These are phyloP conservation scores for Poecilia picta DNA, from an alignment of 2,797 vertebrate species.

Conservation along the genomic window DNA sequence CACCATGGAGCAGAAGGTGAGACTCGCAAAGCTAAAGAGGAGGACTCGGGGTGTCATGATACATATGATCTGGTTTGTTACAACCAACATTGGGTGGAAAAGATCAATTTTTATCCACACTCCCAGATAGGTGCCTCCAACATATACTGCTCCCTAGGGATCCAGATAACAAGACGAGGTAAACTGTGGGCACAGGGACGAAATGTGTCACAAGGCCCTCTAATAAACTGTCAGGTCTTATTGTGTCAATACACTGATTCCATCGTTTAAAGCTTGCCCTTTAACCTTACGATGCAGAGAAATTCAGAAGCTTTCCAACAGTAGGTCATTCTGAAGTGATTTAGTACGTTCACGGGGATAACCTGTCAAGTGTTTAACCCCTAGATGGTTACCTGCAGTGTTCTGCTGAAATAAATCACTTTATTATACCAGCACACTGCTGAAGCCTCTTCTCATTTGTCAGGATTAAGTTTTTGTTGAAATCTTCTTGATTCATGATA, in stretches of 20 bases:
- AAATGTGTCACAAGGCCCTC: conserved; percentile 78
- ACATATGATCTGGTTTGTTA: conserved; percentile 34
- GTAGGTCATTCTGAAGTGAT: conserved; percentile 78
- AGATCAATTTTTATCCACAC: conserved; percentile 73
- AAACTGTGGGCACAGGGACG: conserved; percentile 73
- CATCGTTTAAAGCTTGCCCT: conserved; percentile 80
- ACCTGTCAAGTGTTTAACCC: conserved; percentile 72
- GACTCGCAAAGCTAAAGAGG: conserved; percentile 27
- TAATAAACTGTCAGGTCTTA: conserved; percentile 88
- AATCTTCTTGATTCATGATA: conserved; percentile 70
- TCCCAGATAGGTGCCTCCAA: conserved; percentile 68
- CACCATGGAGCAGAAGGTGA: conserved; percentile 88
- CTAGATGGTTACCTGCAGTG: conserved; percentile 50
- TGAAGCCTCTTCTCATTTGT: conserved; percentile 61
- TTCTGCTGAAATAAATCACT: conserved; percentile 51
- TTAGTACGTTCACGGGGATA: conserved; percentile 56
- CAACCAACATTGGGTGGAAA: conserved; percentile 45
- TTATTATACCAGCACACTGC: conserved; percentile 38
- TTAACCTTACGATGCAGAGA: conserved; percentile 76
- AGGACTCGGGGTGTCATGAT: conserved; percentile 7
- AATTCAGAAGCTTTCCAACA: conserved; percentile 71
- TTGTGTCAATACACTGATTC: conserved; percentile 86
- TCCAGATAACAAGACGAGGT: conserved; percentile 68
- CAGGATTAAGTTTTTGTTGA: conserved; percentile 65
- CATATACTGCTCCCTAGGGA: conserved; percentile 73